Percentiles rank a stretch among this genome's conserved stretches.
phyloP scores from a whole-genome alignment of 2,888 invertebrate genomes.

The Drosophila vallismaia region DNA sequence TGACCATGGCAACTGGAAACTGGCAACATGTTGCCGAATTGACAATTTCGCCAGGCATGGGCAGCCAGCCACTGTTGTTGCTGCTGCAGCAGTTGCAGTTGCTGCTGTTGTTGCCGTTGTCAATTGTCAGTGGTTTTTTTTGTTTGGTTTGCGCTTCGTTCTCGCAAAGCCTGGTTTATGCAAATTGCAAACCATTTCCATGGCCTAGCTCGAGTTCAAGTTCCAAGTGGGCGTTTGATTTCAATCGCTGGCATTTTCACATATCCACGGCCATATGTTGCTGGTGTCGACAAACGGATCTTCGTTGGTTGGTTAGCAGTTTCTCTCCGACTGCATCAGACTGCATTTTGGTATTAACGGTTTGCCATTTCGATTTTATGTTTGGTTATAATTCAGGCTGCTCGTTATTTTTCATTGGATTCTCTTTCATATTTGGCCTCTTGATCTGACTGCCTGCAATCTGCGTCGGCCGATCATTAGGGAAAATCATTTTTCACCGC shows the following conservation, averaged over 20 bases:
- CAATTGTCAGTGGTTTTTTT: conserved; percentile 64
- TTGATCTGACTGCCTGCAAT: conserved; percentile 58
- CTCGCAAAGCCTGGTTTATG: conserved; percentile 64
- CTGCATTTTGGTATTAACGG: conserved; percentile 68
- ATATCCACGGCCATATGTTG: conserved; percentile 53
- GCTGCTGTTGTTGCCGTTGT: conserved; percentile 56
- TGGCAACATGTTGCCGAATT: conserved; percentile 81
- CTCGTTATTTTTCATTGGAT: conserved; percentile 76
- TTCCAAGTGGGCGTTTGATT: conserved; percentile 80
- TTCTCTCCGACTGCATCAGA: conserved; percentile 8
- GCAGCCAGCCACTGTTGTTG: conserved; percentile 49
- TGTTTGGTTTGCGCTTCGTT: conserved; percentile 29
- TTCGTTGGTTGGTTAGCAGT: conserved; percentile 28
- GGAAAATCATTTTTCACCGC: conserved; percentile 68
- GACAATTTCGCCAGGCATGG: conserved; percentile 66
- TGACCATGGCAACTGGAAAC: conserved; percentile 73
- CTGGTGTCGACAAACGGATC: conserved; percentile 56
- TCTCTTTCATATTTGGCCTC: conserved; percentile 75
- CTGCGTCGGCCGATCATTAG: conserved; percentile 53
- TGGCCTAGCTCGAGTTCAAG: conserved; percentile 58
- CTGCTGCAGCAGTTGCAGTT: conserved; percentile 32
- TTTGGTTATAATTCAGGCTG: conserved; percentile 72
- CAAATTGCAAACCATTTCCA: conserved; percentile 68
- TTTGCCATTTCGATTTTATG: conserved; percentile 78
- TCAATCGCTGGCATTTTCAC: conserved; percentile 77